phyloP scores from a whole-genome alignment of 2,888 invertebrate genomes.

The Anticlea derivata region DNA sequence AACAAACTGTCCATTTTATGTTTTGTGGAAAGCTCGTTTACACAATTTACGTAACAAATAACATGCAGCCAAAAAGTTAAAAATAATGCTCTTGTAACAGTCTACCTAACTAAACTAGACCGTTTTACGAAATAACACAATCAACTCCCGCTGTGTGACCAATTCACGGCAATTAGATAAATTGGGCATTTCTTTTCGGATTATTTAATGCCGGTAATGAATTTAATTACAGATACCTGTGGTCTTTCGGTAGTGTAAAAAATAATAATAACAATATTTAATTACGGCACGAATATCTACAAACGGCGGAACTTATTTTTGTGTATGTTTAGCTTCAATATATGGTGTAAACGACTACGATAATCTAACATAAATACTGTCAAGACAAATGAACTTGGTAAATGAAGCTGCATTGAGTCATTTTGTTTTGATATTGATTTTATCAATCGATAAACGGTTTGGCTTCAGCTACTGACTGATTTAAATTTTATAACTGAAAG shows the following conservation, averaged over 20 bases:
- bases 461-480: slow-evolving; percentile 30
- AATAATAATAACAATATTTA: background rate
- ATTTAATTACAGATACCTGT: slow-evolving; percentile 23
- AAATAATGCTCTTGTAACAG: slow-evolving; percentile 38
- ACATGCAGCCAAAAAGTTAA: slow-evolving; percentile 12
- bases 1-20: slow-evolving; percentile 1
- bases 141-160: slow-evolving; percentile 38
- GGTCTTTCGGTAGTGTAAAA: slow-evolving; percentile 1
- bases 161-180: slow-evolving; percentile 41
- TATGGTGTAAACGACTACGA: too few species aligned
- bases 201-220: slow-evolving; percentile 24
- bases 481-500: slow-evolving; percentile 27
- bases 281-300: slow-evolving; percentile 1
- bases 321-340: background rate
- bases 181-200: slow-evolving; percentile 35
- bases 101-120: slow-evolving; percentile 43
- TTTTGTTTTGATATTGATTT: slow-evolving; percentile 35
- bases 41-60: slow-evolving; percentile 13
- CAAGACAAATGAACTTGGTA: too few species aligned
- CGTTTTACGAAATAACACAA: slow-evolving; percentile 44
- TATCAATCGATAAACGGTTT: slow-evolving; percentile 31
- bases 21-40: slow-evolving; percentile 4
- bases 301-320: background rate
- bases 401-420: background rate
- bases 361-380: slow-evolving; percentile 13